Conservation (phyloP, 2,888 invertebrate species). For the Zhengitettix transpicula region DNA sequence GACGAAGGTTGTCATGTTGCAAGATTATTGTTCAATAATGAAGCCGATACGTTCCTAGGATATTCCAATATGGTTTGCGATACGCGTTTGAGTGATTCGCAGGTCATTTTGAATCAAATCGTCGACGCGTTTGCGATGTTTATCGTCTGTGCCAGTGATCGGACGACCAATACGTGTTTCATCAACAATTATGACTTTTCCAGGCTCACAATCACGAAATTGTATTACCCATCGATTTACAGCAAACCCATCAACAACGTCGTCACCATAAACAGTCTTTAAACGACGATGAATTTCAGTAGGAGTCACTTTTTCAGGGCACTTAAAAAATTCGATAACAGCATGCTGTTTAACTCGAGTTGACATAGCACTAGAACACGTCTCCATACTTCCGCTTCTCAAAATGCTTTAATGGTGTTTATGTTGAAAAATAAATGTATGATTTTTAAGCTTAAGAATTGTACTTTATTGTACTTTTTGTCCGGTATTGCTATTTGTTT, state of each 20-base stretch:
- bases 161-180: too few species aligned
- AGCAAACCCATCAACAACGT: slow-evolving; percentile 2
- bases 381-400: slow-evolving; percentile 1
- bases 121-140: slow-evolving; percentile 3
- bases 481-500: too few species aligned
- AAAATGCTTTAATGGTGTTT: too few species aligned
- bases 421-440: too few species aligned
- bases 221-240: slow-evolving; percentile 5
- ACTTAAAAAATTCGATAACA: slow-evolving; percentile 7
- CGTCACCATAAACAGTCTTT: not conserved
- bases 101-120: slow-evolving; percentile 5
- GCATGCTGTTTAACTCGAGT: slow-evolving; percentile 6
- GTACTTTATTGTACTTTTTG: too few species aligned
- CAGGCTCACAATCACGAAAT: not conserved
- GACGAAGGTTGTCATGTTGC: too few species aligned
- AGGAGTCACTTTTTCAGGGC: slow-evolving; percentile 4
- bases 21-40: too few species aligned
- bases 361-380: slow-evolving; percentile 6
- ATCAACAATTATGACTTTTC: not conserved
- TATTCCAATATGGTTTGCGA: too few species aligned
- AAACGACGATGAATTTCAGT: not conserved
- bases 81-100: slow-evolving; percentile 3
- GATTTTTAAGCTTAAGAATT: too few species aligned
- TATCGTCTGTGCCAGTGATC: slow-evolving; percentile 5
- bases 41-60: too few species aligned